Evolutionary conservation across 2,888 invertebrate genomes (phyloP), one percentile per base, ranked within the genome.

Genomic region (Mythimna loreyi): DNA sequence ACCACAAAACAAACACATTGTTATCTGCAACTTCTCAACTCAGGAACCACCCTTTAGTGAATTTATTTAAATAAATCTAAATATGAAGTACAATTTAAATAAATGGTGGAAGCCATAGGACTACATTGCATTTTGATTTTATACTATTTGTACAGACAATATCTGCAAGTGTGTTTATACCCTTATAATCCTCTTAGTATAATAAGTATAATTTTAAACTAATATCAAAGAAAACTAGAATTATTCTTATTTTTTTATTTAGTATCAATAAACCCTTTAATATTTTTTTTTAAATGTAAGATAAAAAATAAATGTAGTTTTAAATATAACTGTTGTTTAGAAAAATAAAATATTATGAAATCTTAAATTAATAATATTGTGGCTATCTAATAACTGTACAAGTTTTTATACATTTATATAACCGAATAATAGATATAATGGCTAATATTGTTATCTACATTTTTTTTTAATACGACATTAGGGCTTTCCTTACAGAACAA

Each of bases 381-480:
- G 75, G 72, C 66, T 77, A 77, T 58, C 60, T 50, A 53, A 56
- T 36, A 58, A 53, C 57, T 71, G 25, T 61, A 66, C 30, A 62
- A 59, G 53, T 50, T 74, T 74, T 69, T 74, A 76, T 74, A 76
- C 70, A 16, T 75, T 69, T 75, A 43, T 75, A 43, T 73, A 61
- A 58, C 28, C 33, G 47, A 57, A 36, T 55, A 45, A 19, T 45
- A 70, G 33, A 23, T 30, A 6, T 43, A 56, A 57, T n/a, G 21
- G n/a, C 25, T 40, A 33, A 60, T 58, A 49, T 58, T 45, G 43
- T 68, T 75, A 56, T 47, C n/a, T 47, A 45, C 9, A 49, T 30
- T 13, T 28, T 58, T 33, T 59, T 76, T n/a, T 28, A 28, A 28
- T 28, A 28, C n/a, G n/a, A n/a, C n/a, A n/a, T n/a, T 28, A 28